Conservation (phyloP, 2,797 vertebrate genomes). For the Loris lydekkerianus region DNA sequence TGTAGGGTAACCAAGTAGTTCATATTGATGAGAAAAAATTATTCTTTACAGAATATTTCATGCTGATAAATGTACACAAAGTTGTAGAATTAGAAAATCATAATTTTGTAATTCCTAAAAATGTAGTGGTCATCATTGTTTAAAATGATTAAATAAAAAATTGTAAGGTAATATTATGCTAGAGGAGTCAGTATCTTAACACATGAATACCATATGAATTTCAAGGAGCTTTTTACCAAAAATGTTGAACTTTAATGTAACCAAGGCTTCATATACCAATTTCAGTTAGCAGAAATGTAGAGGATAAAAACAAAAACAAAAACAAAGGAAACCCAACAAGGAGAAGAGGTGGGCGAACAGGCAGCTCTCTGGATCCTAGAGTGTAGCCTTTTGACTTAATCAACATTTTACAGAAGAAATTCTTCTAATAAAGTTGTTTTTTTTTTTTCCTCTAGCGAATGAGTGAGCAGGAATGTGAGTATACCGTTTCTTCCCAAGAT, state of each 20-base stretch:
- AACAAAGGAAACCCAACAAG: neutral
- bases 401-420: neutral
- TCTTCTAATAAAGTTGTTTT: neutral
- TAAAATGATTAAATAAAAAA: neutral
- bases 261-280: neutral
- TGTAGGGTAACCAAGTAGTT: neutral
- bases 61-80: slow-evolving; percentile 6
- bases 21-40: neutral
- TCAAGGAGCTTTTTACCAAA: neutral
- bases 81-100: slow-evolving; percentile 2
- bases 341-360: neutral
- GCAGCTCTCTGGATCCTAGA: neutral
- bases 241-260: neutral
- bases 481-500: neutral
- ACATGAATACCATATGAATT: neutral
- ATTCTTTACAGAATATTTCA: neutral
- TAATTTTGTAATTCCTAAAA: neutral
- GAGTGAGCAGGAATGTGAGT: neutral
- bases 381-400: neutral
- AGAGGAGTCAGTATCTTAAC: neutral
- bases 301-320: neutral
- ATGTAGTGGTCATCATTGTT: neutral
- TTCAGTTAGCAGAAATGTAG: neutral
- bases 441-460: neutral
- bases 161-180: neutral